phyloP scores from a whole-genome alignment of 2,888 invertebrate genomes.

The Oligia latruncula region DNA sequence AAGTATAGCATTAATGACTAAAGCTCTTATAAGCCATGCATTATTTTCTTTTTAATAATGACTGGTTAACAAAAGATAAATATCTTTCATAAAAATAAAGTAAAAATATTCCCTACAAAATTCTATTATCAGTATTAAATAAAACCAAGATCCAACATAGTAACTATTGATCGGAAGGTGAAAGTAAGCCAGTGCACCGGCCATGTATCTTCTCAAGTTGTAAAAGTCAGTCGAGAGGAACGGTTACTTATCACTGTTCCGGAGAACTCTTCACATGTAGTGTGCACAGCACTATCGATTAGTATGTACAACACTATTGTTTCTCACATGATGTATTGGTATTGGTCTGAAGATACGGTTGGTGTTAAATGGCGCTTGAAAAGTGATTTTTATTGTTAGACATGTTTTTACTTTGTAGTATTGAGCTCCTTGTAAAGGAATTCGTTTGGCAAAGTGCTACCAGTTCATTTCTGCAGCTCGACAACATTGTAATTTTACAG shows the following conservation, averaged over 20 bases:
- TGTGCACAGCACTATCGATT: conserved; percentile 48
- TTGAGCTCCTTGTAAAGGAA: neutral
- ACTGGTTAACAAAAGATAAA: neutral
- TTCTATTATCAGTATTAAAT: neutral
- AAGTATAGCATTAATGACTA: neutral
- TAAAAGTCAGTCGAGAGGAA: conserved; percentile 58
- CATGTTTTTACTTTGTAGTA: neutral
- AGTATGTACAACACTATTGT: conserved; percentile 47
- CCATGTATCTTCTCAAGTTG: conserved; percentile 56
- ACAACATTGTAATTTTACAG: neutral
- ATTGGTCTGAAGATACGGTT: conserved; percentile 18
- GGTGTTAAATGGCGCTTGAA: conserved; percentile 37
- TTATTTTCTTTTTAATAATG: too few species aligned
- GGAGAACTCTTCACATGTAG: conserved; percentile 34
- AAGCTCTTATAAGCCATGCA: neutral
- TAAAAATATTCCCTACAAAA: too few species aligned
- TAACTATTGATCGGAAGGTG: conserved; percentile 40
- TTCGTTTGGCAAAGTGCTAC: neutral
- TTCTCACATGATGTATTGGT: conserved; percentile 53
- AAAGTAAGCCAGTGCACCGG: conserved; percentile 52
- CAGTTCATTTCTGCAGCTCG: neutral
- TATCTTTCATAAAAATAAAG: neutral
- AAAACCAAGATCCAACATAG: neutral
- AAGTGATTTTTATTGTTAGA: conserved; percentile 31
- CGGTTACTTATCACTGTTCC: conserved; percentile 51